phyloP scores from a whole-genome alignment of 1,140 invertebrate genomes.

The Neoseiulus cucumeris region DNA sequence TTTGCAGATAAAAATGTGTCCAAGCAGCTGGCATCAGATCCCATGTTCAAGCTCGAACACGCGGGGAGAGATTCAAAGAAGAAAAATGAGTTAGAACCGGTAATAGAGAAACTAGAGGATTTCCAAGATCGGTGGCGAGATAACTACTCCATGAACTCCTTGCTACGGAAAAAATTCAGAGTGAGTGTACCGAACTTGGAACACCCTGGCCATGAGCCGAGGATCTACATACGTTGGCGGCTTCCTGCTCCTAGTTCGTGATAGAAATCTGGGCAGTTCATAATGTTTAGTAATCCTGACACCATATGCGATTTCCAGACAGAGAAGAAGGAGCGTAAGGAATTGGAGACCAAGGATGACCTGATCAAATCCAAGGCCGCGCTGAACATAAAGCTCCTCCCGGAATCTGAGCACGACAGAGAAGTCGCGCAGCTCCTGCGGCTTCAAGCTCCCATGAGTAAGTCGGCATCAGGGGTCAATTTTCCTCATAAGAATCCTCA shows the following conservation, averaged over 20 bases:
- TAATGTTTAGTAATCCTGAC: too few relatives aligned
- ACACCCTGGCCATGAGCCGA: neutral
- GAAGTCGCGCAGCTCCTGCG: conserved; percentile 1
- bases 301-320: too few relatives aligned
- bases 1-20: conserved; percentile 62
- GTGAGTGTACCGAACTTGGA: conserved; percentile 34
- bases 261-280: too few relatives aligned
- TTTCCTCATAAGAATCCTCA: neutral
- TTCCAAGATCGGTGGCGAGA: conserved; percentile 66
- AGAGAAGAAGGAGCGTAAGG: conserved; percentile 47
- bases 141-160: conserved; percentile 68
- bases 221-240: too few relatives aligned
- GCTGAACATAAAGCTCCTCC: conserved; percentile 38
- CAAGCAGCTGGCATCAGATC: conserved; percentile 67
- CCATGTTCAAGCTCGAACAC: conserved; percentile 90
- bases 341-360: conserved; percentile 42
- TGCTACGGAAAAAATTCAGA: conserved; percentile 56
- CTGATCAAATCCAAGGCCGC: conserved; percentile 52
- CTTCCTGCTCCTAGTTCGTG: too few relatives aligned
- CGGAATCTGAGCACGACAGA: conserved; percentile 19
- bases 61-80: conserved; percentile 53
- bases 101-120: conserved; percentile 48
- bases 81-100: conserved; percentile 44
- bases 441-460: neutral
- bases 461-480: neutral